phyloP scores from a whole-genome alignment of 2,888 invertebrate genomes.

The Drosophila eohydei region DNA sequence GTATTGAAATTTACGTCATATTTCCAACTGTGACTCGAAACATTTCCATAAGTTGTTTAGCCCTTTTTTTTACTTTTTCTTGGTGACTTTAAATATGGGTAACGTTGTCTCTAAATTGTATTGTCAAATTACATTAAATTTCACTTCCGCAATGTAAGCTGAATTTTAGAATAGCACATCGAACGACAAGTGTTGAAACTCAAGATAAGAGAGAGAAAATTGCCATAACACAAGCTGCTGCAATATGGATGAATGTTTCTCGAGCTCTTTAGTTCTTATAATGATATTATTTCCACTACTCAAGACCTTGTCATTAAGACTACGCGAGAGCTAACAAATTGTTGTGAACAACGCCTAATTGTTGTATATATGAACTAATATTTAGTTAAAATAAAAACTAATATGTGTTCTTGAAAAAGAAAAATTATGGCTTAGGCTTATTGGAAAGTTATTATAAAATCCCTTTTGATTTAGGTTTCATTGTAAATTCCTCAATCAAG shows the following conservation, averaged over 20 bases:
- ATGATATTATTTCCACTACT: neutral
- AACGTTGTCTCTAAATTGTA: constrained; percentile 8
- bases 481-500: too few relatives aligned
- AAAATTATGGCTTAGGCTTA: too few relatives aligned
- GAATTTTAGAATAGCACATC: neutral
- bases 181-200: neutral
- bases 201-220: neutral
- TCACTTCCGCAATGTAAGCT: neutral
- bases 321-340: neutral
- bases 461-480: too few relatives aligned
- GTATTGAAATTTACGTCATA: constrained; percentile 2
- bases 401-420: neutral
- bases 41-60: neutral
- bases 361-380: neutral
- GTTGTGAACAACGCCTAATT: neutral
- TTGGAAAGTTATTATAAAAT: too few relatives aligned
- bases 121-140: neutral
- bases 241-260: neutral
- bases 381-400: neutral
- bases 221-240: neutral
- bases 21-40: neutral
- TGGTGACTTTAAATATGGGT: neutral
- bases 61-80: neutral
- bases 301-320: neutral
- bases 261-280: neutral